Evolutionary conservation across 2,113 vertebrate species (phyloP).

Genomic region (Nycticorax nycticorax): DNA sequence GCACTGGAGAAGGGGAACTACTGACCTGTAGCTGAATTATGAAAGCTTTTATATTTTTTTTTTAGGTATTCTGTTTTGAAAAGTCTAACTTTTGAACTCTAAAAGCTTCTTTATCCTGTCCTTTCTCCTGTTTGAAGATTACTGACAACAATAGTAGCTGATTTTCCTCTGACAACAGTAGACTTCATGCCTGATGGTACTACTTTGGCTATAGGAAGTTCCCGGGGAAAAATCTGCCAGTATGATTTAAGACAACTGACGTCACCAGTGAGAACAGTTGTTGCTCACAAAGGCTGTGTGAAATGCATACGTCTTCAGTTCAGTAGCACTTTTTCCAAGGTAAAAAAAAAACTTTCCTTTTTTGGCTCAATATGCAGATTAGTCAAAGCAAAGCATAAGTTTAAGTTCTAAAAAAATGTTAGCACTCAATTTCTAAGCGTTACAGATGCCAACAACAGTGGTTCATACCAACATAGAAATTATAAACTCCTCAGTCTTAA

Average conservation of each 20-base stretch:
- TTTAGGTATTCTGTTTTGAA: not conserved
- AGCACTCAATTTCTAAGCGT: not conserved
- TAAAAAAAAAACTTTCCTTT: slow-evolving; percentile 34
- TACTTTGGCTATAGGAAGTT: slow-evolving; percentile 89
- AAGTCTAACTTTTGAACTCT: not conserved
- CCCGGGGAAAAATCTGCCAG: slow-evolving; percentile 90
- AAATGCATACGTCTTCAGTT: slow-evolving; percentile 90
- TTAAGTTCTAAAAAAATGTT: not conserved
- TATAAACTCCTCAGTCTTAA: not conserved
- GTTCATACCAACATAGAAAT: not conserved
- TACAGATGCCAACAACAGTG: not conserved
- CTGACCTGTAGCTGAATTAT: not conserved
- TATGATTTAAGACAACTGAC: slow-evolving; percentile 94
- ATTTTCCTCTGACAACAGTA: slow-evolving; percentile 89
- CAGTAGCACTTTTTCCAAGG: slow-evolving; percentile 80
- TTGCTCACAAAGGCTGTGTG: slow-evolving; percentile 93
- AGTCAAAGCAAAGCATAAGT: not conserved
- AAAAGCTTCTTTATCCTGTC: not conserved
- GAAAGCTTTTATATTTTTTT: not conserved
- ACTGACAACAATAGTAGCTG: slow-evolving; percentile 86
- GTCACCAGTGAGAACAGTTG: slow-evolving; percentile 82
- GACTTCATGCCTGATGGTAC: slow-evolving; percentile 93
- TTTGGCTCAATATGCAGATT: not conserved
- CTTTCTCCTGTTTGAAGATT: slow-evolving; percentile 59
- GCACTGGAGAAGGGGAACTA: not conserved